Evolutionary conservation across 2,888 invertebrate genomes (phyloP), one percentile per base, ranked within the genome.

Genomic region (Luperina testacea): DNA sequence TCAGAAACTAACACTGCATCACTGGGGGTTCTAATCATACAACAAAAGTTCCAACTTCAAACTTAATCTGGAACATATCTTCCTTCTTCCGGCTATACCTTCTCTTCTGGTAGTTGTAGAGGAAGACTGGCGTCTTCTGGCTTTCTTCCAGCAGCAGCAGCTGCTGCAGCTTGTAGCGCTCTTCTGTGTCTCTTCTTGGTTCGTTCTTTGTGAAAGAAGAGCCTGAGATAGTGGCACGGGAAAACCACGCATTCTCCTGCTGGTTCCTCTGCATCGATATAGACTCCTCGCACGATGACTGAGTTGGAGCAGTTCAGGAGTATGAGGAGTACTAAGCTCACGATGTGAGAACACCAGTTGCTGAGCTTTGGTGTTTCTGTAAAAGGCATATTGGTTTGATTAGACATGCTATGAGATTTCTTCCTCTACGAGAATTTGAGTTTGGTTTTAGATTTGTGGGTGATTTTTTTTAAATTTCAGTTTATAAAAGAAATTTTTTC

Each of bases 281-380:
- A 98, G 2, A 99, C 98, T 0, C 99, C 99, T 68, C 99, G 97
- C 6, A 99, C 99, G 83, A 99, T 97, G 75, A 99, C 97, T 0
- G 99, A 98, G 95, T 99, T 99, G 89, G 98, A 98, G 92, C 98
- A 98, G 92, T 98, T 98, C 75, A 99, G 97, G 15, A 98, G 97
- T 74, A 98, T 97, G 74, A 99, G 97, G 63, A 98, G 95, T 0
- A 98, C 92, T 83, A 99, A 97, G 85, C 98, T 98, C 80, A 98
- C 97, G 88, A 98, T 95, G 94, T 98, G 98, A 0, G 98, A 98
- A 83, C 98, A 97, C 98, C 98, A 98, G 93, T 98, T 98, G 94
- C 98, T 98, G 85, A 98, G 94, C 83, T 98, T 97, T 69, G 97
- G 97, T 88, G 98, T 97, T 81, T 98, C 98, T 98, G 97, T 78